Evolutionary conservation across 2,888 invertebrate genomes (phyloP).

Genomic region (Polia nebulosa): DNA sequence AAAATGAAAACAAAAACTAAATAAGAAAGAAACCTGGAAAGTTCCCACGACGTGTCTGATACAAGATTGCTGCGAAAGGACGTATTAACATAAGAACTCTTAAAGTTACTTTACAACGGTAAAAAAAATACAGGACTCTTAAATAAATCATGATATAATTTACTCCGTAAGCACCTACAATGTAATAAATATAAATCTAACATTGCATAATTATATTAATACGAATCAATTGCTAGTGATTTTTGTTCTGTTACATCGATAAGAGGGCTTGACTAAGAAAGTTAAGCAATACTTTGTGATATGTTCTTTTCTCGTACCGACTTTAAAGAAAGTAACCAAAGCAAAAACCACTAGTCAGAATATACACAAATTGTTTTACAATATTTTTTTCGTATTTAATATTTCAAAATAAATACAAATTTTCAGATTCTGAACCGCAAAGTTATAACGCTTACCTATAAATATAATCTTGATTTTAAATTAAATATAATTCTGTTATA

Average conservation of each 20-base stretch:
- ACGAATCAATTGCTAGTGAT: conserved; percentile 9
- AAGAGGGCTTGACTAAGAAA: neutral
- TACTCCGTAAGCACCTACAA: conserved; percentile 65
- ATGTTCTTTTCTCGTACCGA: conserved; percentile 3
- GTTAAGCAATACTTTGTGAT: conserved; percentile 10
- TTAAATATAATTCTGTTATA: conserved; percentile 60
- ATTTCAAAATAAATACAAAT: conserved; percentile 43
- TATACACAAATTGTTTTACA: conserved; percentile 34
- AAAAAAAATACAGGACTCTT: conserved; percentile 70
- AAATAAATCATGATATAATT: conserved; percentile 49
- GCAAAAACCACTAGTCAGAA: conserved; percentile 12
- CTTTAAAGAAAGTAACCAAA: conserved; percentile 2
- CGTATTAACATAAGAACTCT: conserved; percentile 5
- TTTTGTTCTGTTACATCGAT: conserved; percentile 10
- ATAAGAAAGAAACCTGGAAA: neutral
- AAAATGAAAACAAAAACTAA: too few species aligned
- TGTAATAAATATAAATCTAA: conserved; percentile 55
- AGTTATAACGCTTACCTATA: conserved; percentile 68
- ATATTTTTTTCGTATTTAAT: neutral
- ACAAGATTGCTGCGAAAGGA: neutral
- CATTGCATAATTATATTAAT: conserved; percentile 55
- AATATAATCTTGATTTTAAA: conserved; percentile 61
- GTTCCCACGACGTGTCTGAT: conserved; percentile 18
- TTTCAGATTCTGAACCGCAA: conserved; percentile 37
- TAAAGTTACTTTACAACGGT: conserved; percentile 41